A percentile compares a stretch with the other conserved stretches of the same genome.
Conservation (phyloP, 2,797 vertebrate genomes). For the Pterois miles region DNA sequence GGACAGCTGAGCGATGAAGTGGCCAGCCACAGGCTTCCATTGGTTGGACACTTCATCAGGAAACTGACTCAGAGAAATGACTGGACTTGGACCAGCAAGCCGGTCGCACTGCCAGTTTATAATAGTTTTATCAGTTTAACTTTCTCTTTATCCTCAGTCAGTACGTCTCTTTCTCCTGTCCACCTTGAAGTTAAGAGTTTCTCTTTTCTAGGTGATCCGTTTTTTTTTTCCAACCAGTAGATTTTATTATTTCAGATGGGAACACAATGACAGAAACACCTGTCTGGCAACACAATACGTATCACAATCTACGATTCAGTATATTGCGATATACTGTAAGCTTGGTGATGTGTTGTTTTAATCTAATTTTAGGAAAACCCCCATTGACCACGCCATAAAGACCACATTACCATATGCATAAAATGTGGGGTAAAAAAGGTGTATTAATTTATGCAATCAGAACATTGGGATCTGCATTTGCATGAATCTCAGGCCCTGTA, state of each 20-base stretch:
- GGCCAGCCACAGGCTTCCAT: slow-evolving; percentile 75
- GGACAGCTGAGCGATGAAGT: slow-evolving; percentile 81
- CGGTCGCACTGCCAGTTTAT: slow-evolving; percentile 73
- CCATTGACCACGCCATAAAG: too few species aligned
- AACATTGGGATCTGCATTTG: too few species aligned
- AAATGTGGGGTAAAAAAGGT: too few species aligned
- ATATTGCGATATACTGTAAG: too few species aligned
- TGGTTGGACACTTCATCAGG: slow-evolving; percentile 77
- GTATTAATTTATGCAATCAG: too few species aligned
- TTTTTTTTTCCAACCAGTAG: not conserved
- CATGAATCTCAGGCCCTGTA: too few species aligned
- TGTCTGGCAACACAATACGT: not conserved
- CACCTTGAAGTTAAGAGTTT: slow-evolving; percentile 37
- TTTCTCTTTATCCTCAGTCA: slow-evolving; percentile 67
- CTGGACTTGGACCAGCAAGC: slow-evolving; percentile 71
- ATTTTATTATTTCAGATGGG: not conserved
- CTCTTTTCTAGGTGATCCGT: slow-evolving; percentile 15
- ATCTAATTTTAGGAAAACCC: too few species aligned
- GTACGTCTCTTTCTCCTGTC: slow-evolving; percentile 37
- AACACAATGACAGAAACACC: not conserved
- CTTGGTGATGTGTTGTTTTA: too few species aligned
- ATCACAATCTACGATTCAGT: too few species aligned
- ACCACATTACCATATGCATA: too few species aligned
- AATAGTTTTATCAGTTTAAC: slow-evolving; percentile 78
- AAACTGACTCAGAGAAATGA: slow-evolving; percentile 81